A percentile compares a stretch with the other conserved stretches of the same genome.
These are phyloP conservation scores for Puffinus mauretanicus DNA, from an alignment of 2,113 vertebrate species.

Conservation along the genomic window DNA sequence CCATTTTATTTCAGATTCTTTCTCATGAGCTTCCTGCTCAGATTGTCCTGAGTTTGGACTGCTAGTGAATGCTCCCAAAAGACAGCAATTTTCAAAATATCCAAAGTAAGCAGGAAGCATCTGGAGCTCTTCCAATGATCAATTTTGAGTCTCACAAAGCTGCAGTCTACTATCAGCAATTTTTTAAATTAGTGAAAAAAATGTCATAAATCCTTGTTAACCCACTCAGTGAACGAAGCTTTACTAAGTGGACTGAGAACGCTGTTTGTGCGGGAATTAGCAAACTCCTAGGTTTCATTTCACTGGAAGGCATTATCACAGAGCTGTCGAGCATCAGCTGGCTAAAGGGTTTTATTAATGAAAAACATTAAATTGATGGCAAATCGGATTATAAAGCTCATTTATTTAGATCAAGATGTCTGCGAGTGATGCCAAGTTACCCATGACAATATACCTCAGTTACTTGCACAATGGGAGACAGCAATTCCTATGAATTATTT, in stretches of 20 bases:
- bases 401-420: not conserved
- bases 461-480: not conserved
- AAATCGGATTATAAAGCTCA: not conserved
- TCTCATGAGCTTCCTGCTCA: not conserved
- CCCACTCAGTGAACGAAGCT: not conserved
- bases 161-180: not conserved
- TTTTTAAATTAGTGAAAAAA: not conserved
- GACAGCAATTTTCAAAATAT: not conserved
- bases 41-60: not conserved
- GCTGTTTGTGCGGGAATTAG: not conserved
- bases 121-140: not conserved
- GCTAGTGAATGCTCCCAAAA: not conserved
- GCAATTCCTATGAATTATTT: not conserved
- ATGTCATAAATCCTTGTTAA: not conserved
- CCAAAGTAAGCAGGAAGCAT: not conserved
- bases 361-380: not conserved
- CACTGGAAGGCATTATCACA: not conserved
- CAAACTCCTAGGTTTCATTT: not conserved
- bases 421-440: not conserved
- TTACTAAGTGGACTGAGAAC: not conserved
- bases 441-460: accelerated
- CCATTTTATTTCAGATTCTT: not conserved
- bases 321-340: not conserved
- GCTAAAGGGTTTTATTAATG: not conserved
- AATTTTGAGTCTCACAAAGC: not conserved